Evolutionary conservation across 2,797 vertebrate species (phyloP), one percentile per base, ranked within the genome.

Genomic region (Apodemus agrarius): DNA sequence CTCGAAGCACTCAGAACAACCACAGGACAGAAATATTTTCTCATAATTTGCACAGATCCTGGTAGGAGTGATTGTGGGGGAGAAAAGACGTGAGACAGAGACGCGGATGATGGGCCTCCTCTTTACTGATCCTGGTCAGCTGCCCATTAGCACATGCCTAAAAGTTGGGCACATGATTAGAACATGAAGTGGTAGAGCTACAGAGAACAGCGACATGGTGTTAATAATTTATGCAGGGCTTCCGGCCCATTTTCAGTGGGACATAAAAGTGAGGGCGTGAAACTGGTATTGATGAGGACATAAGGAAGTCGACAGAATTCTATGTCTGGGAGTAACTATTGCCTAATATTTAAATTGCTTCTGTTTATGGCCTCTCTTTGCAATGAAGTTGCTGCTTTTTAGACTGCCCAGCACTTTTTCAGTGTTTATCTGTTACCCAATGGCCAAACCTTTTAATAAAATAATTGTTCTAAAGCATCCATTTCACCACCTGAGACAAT

Each of bases 271-370:
- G 22, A 92, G 46, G 40, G 67, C 90, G 92, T 34, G 7, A 63
- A 91, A 88, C 63, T 72, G 26, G 74, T 92, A 34, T 95, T 74
- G 31, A 79, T 26, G 90, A 85, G 54, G 40, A 24, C 79, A 65
- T 78, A 17, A 37, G 40, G 94, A 94, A 89, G 2, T 22, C 93
- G 31, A 95, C 29, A 90, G 67, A 80, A 78, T 31, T 69, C 0
- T 29, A 46, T 90, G 21, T 93, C 34, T 92, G 78, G 40, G 34
- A 69, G 57, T 80, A 29, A 90, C 4, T 8, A 52, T 46, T 69
- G 52, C 19, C 34, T 95, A 89, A 88, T 57, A 76, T 91, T 96
- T 82, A 89, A 97, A 52, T 54, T 89, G 49, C 6, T 89, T 93
- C 63, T 92, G 1, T 74, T 84, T 80, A 80, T 78, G 37, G 31